Conservation (phyloP, 2,113 vertebrate species). For the Microtus montanus region DNA sequence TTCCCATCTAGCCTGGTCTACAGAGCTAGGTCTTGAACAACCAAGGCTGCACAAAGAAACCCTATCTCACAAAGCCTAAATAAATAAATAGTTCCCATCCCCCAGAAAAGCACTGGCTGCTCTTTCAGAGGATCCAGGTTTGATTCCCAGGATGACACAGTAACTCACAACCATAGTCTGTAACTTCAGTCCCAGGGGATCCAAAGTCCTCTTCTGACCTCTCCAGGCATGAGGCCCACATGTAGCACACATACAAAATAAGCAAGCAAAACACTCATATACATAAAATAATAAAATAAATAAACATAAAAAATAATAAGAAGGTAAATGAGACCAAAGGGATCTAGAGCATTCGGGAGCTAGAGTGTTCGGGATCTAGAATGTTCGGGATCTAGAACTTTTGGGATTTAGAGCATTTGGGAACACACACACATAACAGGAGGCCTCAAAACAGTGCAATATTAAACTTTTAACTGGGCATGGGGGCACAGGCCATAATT, state of each 20-base stretch:
- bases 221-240: background rate
- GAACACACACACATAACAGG: background rate
- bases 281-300: background rate
- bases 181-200: background rate
- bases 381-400: background rate
- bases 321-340: background rate
- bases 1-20: too few species aligned
- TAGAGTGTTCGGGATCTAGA: background rate
- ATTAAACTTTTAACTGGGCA: background rate
- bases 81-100: too few species aligned
- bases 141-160: background rate
- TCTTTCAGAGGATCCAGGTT: background rate
- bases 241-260: background rate
- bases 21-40: too few species aligned
- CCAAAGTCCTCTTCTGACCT: background rate
- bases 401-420: background rate
- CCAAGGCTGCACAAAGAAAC: too few species aligned
- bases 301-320: background rate
- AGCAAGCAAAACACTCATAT: background rate
- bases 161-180: background rate
- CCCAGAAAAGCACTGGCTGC: background rate
- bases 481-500: background rate
- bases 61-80: too few species aligned
- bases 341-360: background rate
- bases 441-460: background rate